phyloP scores from a whole-genome alignment of 2,888 invertebrate genomes.

The Cerceris rybyensis region DNA sequence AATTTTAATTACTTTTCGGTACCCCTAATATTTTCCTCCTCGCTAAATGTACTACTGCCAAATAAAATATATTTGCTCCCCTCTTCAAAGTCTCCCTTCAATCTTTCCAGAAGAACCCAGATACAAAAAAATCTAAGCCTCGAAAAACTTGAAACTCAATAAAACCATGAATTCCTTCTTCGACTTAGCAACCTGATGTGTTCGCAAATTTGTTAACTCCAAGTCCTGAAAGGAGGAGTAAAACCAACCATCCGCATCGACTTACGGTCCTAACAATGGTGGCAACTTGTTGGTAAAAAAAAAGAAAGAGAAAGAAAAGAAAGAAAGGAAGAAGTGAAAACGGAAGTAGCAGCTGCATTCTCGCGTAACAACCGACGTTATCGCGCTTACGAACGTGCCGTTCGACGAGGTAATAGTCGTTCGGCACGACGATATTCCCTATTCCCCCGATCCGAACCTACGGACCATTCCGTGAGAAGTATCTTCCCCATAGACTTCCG shows the following conservation, averaged over 20 bases:
- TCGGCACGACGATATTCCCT: slow-evolving; percentile 8
- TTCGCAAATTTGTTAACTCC: slow-evolving; percentile 10
- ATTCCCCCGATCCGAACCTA: slow-evolving; percentile 30
- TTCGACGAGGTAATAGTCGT: slow-evolving; percentile 34
- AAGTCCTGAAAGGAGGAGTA: slow-evolving; percentile 13
- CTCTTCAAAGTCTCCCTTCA: no score
- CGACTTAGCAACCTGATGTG: not conserved
- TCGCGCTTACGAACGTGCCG: slow-evolving; percentile 34
- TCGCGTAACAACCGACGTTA: slow-evolving; percentile 37
- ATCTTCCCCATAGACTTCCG: not conserved
- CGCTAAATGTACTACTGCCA: no score
- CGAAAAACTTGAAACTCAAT: not conserved
- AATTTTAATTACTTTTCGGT: no score
- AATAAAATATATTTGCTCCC: no score
- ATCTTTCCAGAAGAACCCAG: no score
- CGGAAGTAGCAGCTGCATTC: slow-evolving; percentile 31
- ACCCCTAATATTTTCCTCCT: no score
- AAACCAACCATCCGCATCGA: slow-evolving; percentile 15
- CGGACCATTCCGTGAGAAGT: slow-evolving; percentile 10
- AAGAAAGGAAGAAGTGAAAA: slow-evolving; percentile 7
- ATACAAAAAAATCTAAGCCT: no score
- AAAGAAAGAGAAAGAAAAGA: slow-evolving; percentile 15
- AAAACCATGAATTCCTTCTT: not conserved
- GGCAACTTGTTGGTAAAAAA: no score
- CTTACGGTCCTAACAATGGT: slow-evolving; percentile 11